Conservation (phyloP, 35 echinoderm and acorn worm genomes). For the Strongylocentrotus purpuratus region DNA sequence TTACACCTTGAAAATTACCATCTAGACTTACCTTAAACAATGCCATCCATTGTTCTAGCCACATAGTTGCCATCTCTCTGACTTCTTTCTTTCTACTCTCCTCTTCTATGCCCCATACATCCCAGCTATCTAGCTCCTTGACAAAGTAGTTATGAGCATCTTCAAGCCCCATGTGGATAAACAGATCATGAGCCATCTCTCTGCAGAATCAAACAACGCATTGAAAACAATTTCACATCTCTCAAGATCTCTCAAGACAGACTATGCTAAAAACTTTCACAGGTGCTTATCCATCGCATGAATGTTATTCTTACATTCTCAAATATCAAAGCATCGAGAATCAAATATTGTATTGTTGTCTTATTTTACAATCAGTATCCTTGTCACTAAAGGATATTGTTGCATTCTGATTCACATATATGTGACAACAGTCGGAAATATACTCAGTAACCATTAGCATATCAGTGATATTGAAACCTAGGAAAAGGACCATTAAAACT, state of each 20-base stretch:
- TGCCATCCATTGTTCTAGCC: slow-evolving; percentile 86
- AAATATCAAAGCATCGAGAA: too few species aligned
- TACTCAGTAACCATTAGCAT: too few species aligned
- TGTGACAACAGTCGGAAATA: too few species aligned
- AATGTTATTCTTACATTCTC: too few species aligned
- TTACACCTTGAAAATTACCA: background rate
- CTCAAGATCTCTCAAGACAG: background rate
- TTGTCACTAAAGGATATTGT: too few species aligned
- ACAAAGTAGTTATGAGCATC: slow-evolving; percentile 93
- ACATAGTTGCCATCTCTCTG: slow-evolving; percentile 74
- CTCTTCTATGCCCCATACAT: slow-evolving; percentile 92
- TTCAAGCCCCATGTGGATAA: slow-evolving; percentile 78
- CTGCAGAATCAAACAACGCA: slow-evolving; percentile 50
- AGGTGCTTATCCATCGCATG: background rate
- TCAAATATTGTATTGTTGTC: too few species aligned
- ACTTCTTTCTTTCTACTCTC: slow-evolving; percentile 77
- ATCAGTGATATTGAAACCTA: too few species aligned
- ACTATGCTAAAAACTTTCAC: background rate
- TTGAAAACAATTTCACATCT: background rate
- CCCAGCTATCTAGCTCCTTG: slow-evolving; percentile 96
- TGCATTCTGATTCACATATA: too few species aligned
- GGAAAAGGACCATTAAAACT: too few species aligned
- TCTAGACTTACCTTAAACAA: slow-evolving; percentile 83
- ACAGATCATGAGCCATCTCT: slow-evolving; percentile 78
- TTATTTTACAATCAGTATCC: too few species aligned